phyloP scores from a whole-genome alignment of 1,140 invertebrate species.

The Halictus rubicundus region DNA sequence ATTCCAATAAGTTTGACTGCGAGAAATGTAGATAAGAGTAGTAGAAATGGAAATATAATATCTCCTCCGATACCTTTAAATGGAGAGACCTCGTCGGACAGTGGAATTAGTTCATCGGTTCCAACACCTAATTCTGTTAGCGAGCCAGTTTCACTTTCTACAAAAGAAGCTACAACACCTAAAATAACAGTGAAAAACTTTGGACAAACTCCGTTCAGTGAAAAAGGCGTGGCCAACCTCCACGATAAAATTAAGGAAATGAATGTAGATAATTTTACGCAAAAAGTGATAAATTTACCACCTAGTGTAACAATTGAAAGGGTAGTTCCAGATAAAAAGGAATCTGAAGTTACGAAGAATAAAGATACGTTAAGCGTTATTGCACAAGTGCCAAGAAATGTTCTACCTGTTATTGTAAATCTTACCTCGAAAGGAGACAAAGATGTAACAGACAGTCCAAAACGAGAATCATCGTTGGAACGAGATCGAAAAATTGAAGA shows the following conservation, averaged over 20 bases:
- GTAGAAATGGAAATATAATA: constrained; percentile 76
- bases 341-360: constrained; percentile 56
- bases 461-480: constrained; percentile 67
- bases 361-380: constrained; percentile 74
- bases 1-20: constrained; percentile 76
- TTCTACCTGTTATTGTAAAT: constrained; percentile 76
- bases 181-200: constrained; percentile 78
- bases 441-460: constrained; percentile 71
- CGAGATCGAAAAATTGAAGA: constrained; percentile 70
- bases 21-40: constrained; percentile 73
- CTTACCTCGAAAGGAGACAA: constrained; percentile 74
- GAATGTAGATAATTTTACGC: constrained; percentile 71
- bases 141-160: constrained; percentile 74
- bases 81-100: constrained; percentile 76
- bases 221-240: constrained; percentile 73
- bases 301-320: constrained; percentile 77
- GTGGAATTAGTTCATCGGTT: constrained; percentile 77
- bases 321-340: constrained; percentile 73
- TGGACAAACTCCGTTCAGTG: constrained; percentile 66
- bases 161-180: constrained; percentile 72
- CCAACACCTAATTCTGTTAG: constrained; percentile 75
- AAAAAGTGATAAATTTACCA: constrained; percentile 76
- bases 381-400: constrained; percentile 71
- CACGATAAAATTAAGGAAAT: constrained; percentile 76
- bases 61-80: constrained; percentile 76